Percentiles rank a stretch among this genome's conserved stretches.
Evolutionary conservation across 2,888 invertebrate species (phyloP).

Genomic region (Leptopilina drosophilae): DNA sequence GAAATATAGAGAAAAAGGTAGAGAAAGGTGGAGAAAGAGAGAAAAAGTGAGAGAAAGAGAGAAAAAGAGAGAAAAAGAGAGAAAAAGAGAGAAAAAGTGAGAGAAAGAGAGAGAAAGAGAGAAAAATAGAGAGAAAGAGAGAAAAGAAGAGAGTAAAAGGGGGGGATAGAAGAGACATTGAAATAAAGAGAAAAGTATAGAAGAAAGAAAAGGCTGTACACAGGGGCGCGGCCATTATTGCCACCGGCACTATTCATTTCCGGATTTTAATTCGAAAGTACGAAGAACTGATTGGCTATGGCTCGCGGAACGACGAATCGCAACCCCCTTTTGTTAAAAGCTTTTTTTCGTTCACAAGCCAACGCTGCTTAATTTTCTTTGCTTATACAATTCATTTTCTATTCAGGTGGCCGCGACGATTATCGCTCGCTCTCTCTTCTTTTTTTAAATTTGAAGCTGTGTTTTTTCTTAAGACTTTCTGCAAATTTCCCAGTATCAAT

Average conservation of each 20-base stretch:
- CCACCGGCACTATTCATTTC: conserved; percentile 40
- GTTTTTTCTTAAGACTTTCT: not conserved
- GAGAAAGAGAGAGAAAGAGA: not conserved
- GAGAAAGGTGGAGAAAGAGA: no score
- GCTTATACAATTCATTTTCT: conserved; percentile 35
- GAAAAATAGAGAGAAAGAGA: not conserved
- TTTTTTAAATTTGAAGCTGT: not conserved
- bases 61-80: no score
- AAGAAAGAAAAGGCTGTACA: conserved; percentile 30
- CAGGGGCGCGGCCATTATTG: conserved; percentile 31
- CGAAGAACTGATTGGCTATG: conserved; percentile 41
- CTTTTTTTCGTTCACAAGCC: conserved; percentile 6
- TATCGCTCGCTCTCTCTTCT: not conserved
- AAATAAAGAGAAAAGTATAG: conserved; percentile 41
- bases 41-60: not conserved
- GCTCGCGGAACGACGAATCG: conserved; percentile 37
- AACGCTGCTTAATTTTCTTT: conserved; percentile 23
- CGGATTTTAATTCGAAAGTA: conserved; percentile 43
- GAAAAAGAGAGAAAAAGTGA: not conserved
- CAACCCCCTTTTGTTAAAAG: conserved; percentile 34
- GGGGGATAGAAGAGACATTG: conserved; percentile 27
- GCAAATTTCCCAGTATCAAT: no score
- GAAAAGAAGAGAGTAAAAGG: no score
- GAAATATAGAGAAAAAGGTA: no score
- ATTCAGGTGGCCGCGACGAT: not conserved